Percentiles rank a stretch among this genome's conserved stretches.
Conservation (phyloP, 2,113 vertebrate genomes). For the Redunca redunca region DNA sequence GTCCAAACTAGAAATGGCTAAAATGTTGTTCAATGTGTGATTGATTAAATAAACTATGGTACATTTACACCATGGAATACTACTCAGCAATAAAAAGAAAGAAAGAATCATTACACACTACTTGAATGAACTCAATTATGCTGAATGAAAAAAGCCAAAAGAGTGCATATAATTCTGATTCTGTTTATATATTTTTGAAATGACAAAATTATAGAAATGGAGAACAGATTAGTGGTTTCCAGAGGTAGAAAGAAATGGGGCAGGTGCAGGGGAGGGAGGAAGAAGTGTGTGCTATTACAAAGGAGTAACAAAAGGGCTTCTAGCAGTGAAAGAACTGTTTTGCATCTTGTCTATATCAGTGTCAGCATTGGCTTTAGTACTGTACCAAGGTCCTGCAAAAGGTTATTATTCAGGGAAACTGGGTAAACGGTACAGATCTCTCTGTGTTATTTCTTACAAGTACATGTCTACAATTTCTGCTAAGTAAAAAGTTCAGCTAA, state of each 20-base stretch:
- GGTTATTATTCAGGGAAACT: not conserved
- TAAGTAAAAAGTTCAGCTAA: not conserved
- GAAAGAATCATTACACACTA: not conserved
- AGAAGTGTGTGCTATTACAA: not conserved
- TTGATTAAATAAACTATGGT: not conserved
- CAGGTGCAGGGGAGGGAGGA: not conserved
- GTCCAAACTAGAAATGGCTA: not conserved
- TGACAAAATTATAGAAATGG: not conserved
- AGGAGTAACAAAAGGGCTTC: not conserved
- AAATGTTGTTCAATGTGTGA: not conserved
- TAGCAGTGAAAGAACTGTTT: not conserved
- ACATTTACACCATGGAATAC: not conserved
- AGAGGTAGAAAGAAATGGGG: not conserved
- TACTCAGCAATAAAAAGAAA: not conserved
- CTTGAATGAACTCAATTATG: not conserved
- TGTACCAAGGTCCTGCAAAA: not conserved
- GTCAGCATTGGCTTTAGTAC: not conserved
- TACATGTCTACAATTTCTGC: not conserved
- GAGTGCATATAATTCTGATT: not conserved
- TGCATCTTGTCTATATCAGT: not conserved
- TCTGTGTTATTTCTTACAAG: not conserved
- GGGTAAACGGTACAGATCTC: not conserved
- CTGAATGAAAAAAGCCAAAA: not conserved
- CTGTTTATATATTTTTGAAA: not conserved
- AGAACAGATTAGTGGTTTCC: not conserved